phyloP scores from a whole-genome alignment of 2,797 vertebrate genomes.

The Darevskia nairensis region DNA sequence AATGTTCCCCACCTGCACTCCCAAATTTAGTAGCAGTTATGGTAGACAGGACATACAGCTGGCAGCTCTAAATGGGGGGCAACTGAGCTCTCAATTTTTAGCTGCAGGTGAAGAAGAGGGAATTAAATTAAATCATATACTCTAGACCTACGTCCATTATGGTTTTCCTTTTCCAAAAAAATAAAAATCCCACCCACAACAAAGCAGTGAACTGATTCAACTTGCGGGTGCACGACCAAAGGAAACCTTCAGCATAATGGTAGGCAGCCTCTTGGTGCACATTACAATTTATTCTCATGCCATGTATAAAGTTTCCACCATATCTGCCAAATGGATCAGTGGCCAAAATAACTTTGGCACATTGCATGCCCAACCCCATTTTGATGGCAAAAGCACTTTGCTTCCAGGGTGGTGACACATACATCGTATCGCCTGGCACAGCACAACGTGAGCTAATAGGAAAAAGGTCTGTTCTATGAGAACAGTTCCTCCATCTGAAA shows the following conservation, averaged over 20 bases:
- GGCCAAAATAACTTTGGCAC: conserved; percentile 41
- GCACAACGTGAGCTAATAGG: conserved; percentile 13
- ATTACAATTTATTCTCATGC: neutral
- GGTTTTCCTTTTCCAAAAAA: neutral
- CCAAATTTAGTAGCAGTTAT: neutral
- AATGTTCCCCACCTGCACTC: neutral
- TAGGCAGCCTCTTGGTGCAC: rapidly evolving
- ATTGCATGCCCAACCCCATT: conserved; percentile 8
- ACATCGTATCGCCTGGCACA: neutral
- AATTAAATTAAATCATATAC: neutral
- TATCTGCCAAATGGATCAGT: conserved; percentile 41
- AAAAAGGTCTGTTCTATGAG: conserved; percentile 7
- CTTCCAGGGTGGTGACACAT: conserved; percentile 30
- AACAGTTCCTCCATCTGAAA: conserved; percentile 47
- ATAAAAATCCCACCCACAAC: neutral
- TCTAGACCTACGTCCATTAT: neutral
- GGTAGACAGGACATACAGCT: neutral
- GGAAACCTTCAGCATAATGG: neutral
- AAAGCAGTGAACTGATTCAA: neutral
- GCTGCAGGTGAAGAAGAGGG: rapidly evolving
- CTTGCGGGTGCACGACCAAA: neutral
- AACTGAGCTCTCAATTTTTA: neutral
- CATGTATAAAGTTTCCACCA: conserved; percentile 11
- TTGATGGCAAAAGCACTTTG: conserved; percentile 22
- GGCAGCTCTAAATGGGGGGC: neutral